phyloP scores from a whole-genome alignment of 2,797 vertebrate genomes.

The Syngnathus rostellatus region DNA sequence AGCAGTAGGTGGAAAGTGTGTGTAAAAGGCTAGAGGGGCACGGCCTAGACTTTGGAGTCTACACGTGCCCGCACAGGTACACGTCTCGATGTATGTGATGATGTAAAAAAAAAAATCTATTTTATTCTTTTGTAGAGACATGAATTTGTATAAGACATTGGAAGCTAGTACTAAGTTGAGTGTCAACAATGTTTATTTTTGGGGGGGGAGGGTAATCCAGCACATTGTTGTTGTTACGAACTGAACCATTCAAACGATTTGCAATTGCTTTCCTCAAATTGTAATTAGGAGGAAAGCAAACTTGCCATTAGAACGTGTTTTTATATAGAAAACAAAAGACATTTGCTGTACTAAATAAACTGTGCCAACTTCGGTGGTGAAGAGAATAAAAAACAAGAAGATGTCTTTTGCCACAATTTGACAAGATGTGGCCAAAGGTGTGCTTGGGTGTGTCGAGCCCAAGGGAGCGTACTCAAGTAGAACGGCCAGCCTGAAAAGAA shows the following conservation, averaged over 20 bases:
- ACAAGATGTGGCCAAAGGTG: constrained; percentile 1
- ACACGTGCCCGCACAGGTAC: constrained; percentile 56
- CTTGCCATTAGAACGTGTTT: constrained; percentile 10
- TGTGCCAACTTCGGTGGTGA: constrained; percentile 9
- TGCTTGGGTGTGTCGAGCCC: neutral
- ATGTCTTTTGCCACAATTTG: neutral
- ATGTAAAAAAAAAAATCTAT: constrained; percentile 70
- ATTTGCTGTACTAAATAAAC: constrained; percentile 13
- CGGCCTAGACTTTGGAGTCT: constrained; percentile 42
- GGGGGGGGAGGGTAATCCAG: constrained; percentile 34
- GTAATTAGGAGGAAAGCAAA: constrained; percentile 1
- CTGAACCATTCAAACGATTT: constrained; percentile 13
- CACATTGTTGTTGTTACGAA: constrained; percentile 35
- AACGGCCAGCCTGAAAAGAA: neutral
- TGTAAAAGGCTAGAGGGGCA: neutral
- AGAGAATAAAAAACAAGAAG: neutral
- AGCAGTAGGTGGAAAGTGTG: constrained; percentile 41
- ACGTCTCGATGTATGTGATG: constrained; percentile 66
- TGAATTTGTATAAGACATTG: constrained; percentile 79
- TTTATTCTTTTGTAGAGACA: constrained; percentile 75
- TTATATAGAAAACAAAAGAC: constrained; percentile 19
- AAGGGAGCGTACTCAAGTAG: neutral
- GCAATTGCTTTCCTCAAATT: neutral
- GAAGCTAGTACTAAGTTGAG: constrained; percentile 70
- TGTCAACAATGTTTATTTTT: constrained; percentile 51